Evolutionary conservation across 2,113 vertebrate genomes (phyloP).

Genomic region (Tetrax tetrax): DNA sequence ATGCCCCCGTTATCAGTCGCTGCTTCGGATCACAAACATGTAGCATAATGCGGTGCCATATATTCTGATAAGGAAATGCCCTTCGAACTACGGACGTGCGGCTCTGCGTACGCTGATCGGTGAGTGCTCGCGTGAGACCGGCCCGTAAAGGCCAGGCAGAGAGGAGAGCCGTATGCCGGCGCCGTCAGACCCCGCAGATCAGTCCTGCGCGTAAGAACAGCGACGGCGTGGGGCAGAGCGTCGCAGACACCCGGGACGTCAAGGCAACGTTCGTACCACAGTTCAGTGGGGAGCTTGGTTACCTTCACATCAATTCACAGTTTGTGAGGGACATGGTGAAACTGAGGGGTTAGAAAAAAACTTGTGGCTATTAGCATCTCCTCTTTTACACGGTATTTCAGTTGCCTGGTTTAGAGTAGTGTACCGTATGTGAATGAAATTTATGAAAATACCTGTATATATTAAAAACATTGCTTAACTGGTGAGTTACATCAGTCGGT

Average conservation of each 20-base stretch:
- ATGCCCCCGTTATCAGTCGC: neutral
- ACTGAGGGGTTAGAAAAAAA: neutral
- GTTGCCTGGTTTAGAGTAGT: neutral
- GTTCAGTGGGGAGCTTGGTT: neutral
- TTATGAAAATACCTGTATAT: neutral
- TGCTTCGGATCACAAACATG: neutral
- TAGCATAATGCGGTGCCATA: neutral
- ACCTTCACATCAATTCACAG: neutral
- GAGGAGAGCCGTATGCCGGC: neutral
- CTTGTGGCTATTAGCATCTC: neutral
- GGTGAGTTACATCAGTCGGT: neutral
- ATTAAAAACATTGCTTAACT: neutral
- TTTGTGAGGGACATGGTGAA: neutral
- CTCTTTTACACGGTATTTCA: neutral
- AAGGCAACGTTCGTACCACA: accelerated
- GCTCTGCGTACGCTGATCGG: neutral
- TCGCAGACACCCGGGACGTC: neutral
- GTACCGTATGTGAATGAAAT: neutral
- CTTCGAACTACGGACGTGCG: neutral
- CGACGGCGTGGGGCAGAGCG: neutral
- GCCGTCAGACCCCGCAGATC: neutral
- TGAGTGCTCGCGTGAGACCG: neutral
- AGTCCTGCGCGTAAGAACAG: neutral
- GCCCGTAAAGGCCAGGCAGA: neutral
- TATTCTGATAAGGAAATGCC: constrained; percentile 53